These are phyloP conservation scores for Eubucco bourcierii DNA, from an alignment of 2,113 vertebrate genomes.

Conservation along the genomic window DNA sequence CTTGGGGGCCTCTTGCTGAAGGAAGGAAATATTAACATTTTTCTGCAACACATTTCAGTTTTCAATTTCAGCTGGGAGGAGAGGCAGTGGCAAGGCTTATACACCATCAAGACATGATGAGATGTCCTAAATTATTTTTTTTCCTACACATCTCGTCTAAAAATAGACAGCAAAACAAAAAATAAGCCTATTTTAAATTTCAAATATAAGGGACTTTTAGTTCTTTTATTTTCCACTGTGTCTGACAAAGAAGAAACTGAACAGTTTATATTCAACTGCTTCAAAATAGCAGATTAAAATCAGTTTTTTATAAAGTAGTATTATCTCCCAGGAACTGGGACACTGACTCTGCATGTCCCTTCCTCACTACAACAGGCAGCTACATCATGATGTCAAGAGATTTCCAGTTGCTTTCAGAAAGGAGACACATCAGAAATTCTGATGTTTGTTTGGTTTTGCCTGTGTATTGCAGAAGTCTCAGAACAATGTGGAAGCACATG, in stretches of 20 bases:
- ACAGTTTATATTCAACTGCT: neutral
- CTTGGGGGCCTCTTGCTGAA: neutral
- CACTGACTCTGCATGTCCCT: neutral
- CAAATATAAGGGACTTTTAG: neutral
- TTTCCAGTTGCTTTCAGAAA: neutral
- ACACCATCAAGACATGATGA: neutral
- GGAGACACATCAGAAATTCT: neutral
- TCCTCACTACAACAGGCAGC: neutral
- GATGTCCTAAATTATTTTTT: neutral
- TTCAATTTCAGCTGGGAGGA: neutral
- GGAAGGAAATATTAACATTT: neutral
- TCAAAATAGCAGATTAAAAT: constrained; percentile 15
- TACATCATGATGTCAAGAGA: neutral
- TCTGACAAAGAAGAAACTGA: neutral
- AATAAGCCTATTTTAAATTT: neutral
- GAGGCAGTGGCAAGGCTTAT: neutral
- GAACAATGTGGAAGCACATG: neutral
- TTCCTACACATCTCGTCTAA: neutral
- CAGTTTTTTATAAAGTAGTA: neutral
- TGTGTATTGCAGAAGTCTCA: neutral
- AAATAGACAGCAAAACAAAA: neutral
- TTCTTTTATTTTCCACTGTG: neutral
- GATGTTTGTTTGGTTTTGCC: neutral
- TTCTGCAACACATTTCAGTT: neutral
- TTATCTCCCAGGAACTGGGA: neutral